Conservation (phyloP, 2,113 vertebrate genomes). For the Halcyon malimbica region DNA sequence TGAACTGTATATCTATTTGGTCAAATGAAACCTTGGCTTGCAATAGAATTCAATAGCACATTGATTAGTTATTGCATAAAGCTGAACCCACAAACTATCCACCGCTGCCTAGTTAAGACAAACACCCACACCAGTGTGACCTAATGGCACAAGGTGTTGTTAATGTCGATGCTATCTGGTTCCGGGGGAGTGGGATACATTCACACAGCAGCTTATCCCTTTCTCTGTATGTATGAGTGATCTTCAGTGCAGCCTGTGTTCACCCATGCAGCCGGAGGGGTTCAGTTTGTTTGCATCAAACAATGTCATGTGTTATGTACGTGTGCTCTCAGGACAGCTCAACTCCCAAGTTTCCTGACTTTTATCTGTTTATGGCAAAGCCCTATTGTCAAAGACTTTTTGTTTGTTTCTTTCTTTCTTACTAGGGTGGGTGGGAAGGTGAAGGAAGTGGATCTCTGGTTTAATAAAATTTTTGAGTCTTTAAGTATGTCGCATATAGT, state of each 20-base stretch:
- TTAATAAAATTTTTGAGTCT: not conserved
- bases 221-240: not conserved
- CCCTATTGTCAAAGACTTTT: not conserved
- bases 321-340: not conserved
- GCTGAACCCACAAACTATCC: not conserved
- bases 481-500: slow-evolving; percentile 7
- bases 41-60: not conserved
- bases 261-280: not conserved
- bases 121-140: not conserved
- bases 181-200: not conserved
- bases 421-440: not conserved
- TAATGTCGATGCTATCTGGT: not conserved
- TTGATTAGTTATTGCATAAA: not conserved
- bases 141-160: not conserved
- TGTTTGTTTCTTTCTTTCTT: not conserved
- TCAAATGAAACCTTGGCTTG: not conserved
- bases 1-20: not conserved
- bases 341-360: not conserved
- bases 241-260: not conserved
- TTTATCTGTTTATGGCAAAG: not conserved
- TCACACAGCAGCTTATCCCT: not conserved
- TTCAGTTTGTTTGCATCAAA: not conserved
- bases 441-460: not conserved
- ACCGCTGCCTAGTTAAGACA: not conserved
- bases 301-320: not conserved